Percentiles rank a stretch among this genome's conserved stretches.
These are phyloP conservation scores for Calephelis virginiensis DNA, from an alignment of 1,140 invertebrate species.

Conservation along the genomic window DNA sequence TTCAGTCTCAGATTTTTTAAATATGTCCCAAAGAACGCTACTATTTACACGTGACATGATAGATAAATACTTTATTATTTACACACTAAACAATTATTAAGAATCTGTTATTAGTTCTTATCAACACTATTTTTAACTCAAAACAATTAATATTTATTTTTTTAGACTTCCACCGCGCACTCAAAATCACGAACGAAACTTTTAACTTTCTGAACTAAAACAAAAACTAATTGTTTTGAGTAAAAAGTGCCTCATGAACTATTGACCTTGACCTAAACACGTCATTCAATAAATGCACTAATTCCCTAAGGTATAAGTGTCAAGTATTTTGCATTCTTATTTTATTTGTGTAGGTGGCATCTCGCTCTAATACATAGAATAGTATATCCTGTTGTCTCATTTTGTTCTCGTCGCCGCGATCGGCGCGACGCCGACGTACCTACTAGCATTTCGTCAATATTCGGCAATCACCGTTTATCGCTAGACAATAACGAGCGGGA, in stretches of 20 bases:
- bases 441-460: conserved; percentile 2
- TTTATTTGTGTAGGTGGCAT: conserved; percentile 2
- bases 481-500: neutral
- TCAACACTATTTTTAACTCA: too few relatives aligned
- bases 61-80: too few relatives aligned
- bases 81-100: too few relatives aligned
- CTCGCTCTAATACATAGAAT: conserved; percentile 2
- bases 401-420: conserved; percentile 1
- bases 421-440: neutral
- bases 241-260: neutral
- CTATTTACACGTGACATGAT: too few relatives aligned
- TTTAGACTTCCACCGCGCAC: too few relatives aligned
- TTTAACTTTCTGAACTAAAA: neutral
- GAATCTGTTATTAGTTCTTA: too few relatives aligned
- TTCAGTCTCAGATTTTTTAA: too few relatives aligned
- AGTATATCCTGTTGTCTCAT: neutral
- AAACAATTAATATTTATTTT: too few relatives aligned
- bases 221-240: neutral
- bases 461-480: neutral
- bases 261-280: neutral
- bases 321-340: conserved; percentile 2
- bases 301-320: neutral
- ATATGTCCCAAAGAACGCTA: too few relatives aligned
- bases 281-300: conserved; percentile 1
- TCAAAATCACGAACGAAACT: too few relatives aligned